These are phyloP conservation scores for Zhuqinia jingwanae DNA, from an alignment of 2,888 invertebrate species.

Conservation along the genomic window DNA sequence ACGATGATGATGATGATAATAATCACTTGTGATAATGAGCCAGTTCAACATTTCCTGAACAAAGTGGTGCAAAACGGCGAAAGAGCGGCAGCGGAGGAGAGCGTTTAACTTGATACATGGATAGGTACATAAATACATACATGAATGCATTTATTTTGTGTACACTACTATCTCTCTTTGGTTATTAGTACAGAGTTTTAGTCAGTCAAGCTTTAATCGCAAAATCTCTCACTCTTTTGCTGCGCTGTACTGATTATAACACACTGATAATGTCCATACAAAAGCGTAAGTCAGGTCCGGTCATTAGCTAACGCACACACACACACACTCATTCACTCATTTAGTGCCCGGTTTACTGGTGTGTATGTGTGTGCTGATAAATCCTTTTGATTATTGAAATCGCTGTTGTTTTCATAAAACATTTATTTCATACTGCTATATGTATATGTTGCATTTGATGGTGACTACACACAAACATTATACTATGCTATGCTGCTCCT, in stretches of 20 bases:
- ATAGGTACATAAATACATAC: too few species aligned
- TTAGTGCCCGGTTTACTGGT: not conserved
- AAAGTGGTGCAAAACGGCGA: constrained; percentile 59
- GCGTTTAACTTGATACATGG: not conserved
- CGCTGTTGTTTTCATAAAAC: constrained; percentile 21
- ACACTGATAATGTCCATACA: constrained; percentile 25
- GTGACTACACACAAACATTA: too few species aligned
- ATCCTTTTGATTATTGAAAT: constrained; percentile 33
- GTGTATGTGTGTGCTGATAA: constrained; percentile 31
- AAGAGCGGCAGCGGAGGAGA: not conserved
- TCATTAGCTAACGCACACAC: constrained; percentile 31
- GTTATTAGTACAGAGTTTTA: too few species aligned
- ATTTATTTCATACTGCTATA: not conserved
- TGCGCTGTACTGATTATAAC: constrained; percentile 9
- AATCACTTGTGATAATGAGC: constrained; percentile 13
- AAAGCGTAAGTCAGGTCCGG: constrained; percentile 51
- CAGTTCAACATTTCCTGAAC: constrained; percentile 55
- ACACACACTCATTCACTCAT: not conserved
- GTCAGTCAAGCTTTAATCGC: constrained; percentile 18
- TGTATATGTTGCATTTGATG: not conserved
- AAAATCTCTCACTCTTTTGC: constrained; percentile 21
- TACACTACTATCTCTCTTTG: not conserved
- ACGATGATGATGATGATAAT: constrained; percentile 6
- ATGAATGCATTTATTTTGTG: too few species aligned
- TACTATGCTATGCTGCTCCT: too few species aligned